Evolutionary conservation across 2,797 vertebrate genomes (phyloP).

Genomic region (Molothrus aeneus): DNA sequence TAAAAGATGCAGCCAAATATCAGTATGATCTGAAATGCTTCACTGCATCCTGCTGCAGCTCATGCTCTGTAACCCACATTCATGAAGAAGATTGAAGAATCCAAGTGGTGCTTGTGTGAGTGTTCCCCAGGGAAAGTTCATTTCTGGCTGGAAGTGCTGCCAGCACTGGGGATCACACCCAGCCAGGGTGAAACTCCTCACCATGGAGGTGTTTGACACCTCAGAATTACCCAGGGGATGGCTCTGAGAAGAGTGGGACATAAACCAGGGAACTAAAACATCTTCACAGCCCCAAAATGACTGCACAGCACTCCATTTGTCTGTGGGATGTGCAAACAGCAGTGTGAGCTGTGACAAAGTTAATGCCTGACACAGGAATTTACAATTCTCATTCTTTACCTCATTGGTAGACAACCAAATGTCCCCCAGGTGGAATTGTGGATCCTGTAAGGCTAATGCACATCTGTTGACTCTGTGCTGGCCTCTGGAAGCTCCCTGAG

Average conservation of each 20-base stretch:
- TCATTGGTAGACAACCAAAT: not conserved
- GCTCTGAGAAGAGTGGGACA: not conserved
- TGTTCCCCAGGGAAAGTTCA: not conserved
- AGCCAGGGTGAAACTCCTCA: not conserved
- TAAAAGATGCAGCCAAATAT: conserved; percentile 29
- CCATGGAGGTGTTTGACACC: not conserved
- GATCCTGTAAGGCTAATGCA: not conserved
- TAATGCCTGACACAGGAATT: not conserved
- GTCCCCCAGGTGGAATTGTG: not conserved
- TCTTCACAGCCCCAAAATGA: not conserved
- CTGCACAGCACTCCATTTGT: accelerated
- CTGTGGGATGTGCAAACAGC: not conserved
- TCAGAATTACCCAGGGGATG: not conserved
- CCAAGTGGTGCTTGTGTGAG: not conserved
- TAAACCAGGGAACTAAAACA: not conserved
- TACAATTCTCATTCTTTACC: not conserved
- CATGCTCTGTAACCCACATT: not conserved
- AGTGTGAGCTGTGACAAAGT: not conserved
- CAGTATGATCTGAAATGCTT: not conserved
- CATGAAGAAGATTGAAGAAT: not conserved
- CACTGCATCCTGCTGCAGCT: not conserved
- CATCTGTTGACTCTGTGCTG: not conserved
- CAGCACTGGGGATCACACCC: not conserved
- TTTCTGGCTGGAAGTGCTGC: not conserved
- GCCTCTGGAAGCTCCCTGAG: not conserved